Percentiles rank a stretch among this genome's conserved stretches.
phyloP scores from a whole-genome alignment of 92 coral and sea anemone species.

The Epizoanthus ramosus region DNA sequence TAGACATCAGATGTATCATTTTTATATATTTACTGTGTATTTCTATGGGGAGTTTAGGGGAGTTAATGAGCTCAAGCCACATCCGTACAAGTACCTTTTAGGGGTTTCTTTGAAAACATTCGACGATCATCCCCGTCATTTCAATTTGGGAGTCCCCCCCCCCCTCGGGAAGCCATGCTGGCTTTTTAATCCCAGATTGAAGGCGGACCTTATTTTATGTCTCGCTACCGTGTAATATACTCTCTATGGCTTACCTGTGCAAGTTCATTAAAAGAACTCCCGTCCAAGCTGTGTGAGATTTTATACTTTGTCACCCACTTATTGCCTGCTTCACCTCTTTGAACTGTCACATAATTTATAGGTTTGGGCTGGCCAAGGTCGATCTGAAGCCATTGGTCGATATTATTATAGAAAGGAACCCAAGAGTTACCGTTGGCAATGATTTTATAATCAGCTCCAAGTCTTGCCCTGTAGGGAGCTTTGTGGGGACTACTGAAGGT shows the following conservation, averaged over 20 bases:
- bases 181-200: no score
- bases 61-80: no score
- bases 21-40: no score
- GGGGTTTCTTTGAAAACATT: no score
- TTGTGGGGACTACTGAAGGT: background rate
- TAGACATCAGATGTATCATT: no score
- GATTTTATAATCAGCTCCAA: background rate
- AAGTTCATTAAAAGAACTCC: background rate
- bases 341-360: background rate
- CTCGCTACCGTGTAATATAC: no score
- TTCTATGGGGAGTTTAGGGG: no score
- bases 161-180: no score
- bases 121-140: no score
- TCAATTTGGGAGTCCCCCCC: no score
- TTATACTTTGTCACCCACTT: slow-evolving; percentile 1
- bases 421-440: background rate
- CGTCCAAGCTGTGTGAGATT: background rate
- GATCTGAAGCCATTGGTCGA: slow-evolving; percentile 9
- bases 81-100: no score
- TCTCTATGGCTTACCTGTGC: background rate
- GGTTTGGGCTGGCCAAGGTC: background rate
- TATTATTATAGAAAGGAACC: background rate
- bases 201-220: no score
- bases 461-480: background rate
- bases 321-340: background rate